Conservation (phyloP, 2,797 vertebrate genomes). For the Okamejei kenojei region DNA sequence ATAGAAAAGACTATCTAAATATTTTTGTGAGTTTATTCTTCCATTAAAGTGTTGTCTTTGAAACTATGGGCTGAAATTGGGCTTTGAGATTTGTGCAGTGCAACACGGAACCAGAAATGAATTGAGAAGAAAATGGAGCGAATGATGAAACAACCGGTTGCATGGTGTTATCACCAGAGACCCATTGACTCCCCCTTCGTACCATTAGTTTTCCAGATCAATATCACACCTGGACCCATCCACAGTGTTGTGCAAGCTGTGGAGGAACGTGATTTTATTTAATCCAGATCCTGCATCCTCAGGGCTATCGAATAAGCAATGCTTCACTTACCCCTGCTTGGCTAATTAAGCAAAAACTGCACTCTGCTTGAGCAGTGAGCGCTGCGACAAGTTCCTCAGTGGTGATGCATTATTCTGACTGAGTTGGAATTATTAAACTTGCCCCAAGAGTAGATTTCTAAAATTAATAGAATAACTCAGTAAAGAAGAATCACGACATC, state of each 20-base stretch:
- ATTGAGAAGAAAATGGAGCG: not conserved
- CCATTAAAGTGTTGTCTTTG: not conserved
- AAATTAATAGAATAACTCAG: not conserved
- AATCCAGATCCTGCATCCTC: not conserved
- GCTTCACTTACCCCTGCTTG: not conserved
- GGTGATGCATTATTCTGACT: not conserved
- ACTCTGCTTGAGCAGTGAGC: not conserved
- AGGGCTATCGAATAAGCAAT: not conserved
- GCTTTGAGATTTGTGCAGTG: not conserved
- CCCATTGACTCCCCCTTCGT: not conserved
- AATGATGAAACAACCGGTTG: not conserved
- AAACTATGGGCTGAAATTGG: not conserved
- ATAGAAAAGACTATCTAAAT: not conserved
- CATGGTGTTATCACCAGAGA: not conserved
- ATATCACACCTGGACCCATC: not conserved
- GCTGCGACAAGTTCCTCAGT: not conserved
- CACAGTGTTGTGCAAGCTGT: constrained; percentile 2
- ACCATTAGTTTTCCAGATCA: not conserved
- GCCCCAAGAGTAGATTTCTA: not conserved
- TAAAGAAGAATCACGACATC: not conserved
- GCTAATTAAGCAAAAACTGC: constrained; percentile 28
- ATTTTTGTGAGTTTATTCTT: not conserved
- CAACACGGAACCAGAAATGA: not conserved
- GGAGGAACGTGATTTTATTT: not conserved
- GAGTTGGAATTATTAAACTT: constrained; percentile 11